Conservation (phyloP, 2,888 invertebrate species). For the Beris chalybata region DNA sequence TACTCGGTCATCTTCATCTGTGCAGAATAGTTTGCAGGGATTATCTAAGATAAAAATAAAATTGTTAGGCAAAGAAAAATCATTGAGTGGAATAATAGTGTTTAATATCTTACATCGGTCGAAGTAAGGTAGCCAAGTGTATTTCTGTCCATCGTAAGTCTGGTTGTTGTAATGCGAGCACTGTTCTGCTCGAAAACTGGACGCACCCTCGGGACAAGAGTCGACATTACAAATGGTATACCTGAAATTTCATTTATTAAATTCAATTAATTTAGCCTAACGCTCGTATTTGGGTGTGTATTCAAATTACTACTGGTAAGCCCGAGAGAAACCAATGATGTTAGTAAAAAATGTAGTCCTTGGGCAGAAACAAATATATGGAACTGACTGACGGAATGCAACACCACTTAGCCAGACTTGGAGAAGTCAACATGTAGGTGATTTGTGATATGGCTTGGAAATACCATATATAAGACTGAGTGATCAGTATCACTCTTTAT, state of each 20-base stretch:
- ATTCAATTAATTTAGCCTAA: too few species aligned
- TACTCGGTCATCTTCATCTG: conserved; percentile 72
- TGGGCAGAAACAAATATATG: too few species aligned
- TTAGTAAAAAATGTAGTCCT: too few species aligned
- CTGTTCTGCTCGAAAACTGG: conserved; percentile 75
- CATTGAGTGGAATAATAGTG: conserved; percentile 6
- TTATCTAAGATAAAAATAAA: conserved; percentile 59
- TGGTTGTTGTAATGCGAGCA: conserved; percentile 72
- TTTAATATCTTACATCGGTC: conserved; percentile 65
- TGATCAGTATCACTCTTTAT: too few species aligned
- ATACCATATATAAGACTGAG: too few species aligned
- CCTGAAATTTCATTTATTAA: conserved; percentile 48
- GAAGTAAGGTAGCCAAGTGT: conserved; percentile 73
- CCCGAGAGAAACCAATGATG: too few species aligned
- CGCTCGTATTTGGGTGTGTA: too few species aligned
- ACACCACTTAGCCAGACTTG: too few species aligned
- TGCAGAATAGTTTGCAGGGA: conserved; percentile 81
- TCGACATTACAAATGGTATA: conserved; percentile 82
- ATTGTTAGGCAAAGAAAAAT: neutral
- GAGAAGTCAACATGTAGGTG: too few species aligned
- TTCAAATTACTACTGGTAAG: too few species aligned
- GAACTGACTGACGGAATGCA: too few species aligned
- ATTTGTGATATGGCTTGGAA: too few species aligned
- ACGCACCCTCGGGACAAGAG: conserved; percentile 69
- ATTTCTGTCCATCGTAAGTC: conserved; percentile 68